A percentile compares a stretch with the other conserved stretches of the same genome.
phyloP scores from a whole-genome alignment of 37 sponge, comb jelly and placozoan species.

The Chondrosia reniformis region DNA sequence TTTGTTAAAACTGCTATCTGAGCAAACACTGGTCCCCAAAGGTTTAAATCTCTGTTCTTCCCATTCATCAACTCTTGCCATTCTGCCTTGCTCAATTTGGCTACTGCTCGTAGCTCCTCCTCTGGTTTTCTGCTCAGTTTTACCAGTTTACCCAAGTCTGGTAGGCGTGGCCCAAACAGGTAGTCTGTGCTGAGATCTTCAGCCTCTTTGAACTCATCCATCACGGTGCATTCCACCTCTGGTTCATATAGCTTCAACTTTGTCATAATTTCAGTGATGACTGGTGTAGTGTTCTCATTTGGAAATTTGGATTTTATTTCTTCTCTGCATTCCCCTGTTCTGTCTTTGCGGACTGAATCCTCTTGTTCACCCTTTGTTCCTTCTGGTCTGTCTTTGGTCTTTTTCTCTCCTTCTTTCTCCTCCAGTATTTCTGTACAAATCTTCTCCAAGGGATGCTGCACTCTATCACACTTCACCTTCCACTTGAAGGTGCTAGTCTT shows the following conservation, averaged over 20 bases:
- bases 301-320: too few relatives aligned
- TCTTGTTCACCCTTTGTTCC: neutral
- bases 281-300: too few relatives aligned
- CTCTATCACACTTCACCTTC: neutral
- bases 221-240: neutral
- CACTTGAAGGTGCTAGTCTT: neutral
- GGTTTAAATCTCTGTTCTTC: neutral
- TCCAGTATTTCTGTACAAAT: neutral
- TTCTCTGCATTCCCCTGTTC: neutral
- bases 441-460: neutral
- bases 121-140: neutral
- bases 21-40: neutral
- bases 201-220: neutral
- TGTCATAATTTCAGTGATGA: neutral
- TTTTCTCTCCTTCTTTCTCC: neutral
- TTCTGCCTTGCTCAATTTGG: neutral
- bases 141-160: neutral
- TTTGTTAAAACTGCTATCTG: neutral
- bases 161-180: conserved; percentile 1
- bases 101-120: neutral
- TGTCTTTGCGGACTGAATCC: neutral
- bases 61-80: neutral
- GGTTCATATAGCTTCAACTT: neutral
- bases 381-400: neutral
- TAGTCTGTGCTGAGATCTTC: neutral